Base-by-base conservation (phyloP, 2,888 invertebrate species). In the Malthinus flaveolus region DNA sequence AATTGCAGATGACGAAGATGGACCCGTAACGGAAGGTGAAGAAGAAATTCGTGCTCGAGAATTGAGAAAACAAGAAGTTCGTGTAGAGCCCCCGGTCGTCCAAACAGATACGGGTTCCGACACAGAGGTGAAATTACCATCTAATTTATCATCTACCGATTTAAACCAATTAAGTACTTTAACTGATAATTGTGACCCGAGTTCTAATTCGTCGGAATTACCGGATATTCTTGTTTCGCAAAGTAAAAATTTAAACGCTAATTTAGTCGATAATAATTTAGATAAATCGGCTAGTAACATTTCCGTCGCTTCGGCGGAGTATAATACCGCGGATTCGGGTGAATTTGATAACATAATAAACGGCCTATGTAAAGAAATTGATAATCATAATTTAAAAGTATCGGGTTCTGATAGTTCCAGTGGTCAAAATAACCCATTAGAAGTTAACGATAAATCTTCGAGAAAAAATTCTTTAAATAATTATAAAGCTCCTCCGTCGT, bases 21-120 rank as follows among this genome's bases (percentile, higher is more conserved):
- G 87, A 55, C 88, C 88, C n/a, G 87, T 87, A 35, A 88, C 88
- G 0, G 89, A 89, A 75, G 87, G 87, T 7, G 88, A 88, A 76
- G 85, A 85, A 49, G 88, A 88, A 65, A 84, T 86, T 23, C 83
- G 84, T 46, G 88, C 87, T 7, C 81, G 87, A 23, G 88, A 87
- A 71, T 75, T 86, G 64, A 81, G 88, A 33, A 85, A 85, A 65
- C 85, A 86, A 73, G 88, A 88, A 79, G 87, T 88, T 32, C 84
- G 85, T 69, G 79, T 87, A 51, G 82, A 85, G 71, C 85, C 87
- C 49, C 83, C 86, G 45, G 79, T 81, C 39, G 79, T 81, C 37
- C 85, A 86, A 67, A 85, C 87, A 58, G 88, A 88, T 70, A 79
- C 84, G 32, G 85, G 85, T 72, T 85, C 85, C 55, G 88, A 88